Evolutionary conservation across 1,140 invertebrate species (phyloP).

Genomic region (Acromyrmex heyeri): DNA sequence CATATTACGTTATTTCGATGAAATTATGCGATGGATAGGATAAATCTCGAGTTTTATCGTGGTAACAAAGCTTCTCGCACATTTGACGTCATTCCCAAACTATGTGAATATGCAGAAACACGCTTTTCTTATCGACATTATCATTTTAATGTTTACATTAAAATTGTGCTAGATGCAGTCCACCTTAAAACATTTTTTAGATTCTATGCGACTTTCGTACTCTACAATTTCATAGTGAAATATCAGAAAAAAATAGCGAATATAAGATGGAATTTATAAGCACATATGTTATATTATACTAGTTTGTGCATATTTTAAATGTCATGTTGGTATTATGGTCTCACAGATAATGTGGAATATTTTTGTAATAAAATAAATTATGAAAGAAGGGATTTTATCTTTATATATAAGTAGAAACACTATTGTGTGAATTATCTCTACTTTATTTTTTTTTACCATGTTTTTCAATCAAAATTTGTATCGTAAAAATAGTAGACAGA

Average conservation of each 20-base stretch:
- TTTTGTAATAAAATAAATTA: not conserved
- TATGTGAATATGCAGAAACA: slow-evolving; percentile 1
- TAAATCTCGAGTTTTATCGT: not conserved
- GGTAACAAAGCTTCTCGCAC: not conserved
- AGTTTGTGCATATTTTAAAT: not conserved
- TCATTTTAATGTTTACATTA: slow-evolving; percentile 13
- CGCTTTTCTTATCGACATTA: slow-evolving; percentile 11
- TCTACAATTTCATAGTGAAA: too few relatives aligned
- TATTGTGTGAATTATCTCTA: not conserved
- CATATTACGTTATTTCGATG: not conserved
- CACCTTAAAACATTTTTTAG: not conserved
- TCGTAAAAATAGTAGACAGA: not conserved
- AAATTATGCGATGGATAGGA: not conserved
- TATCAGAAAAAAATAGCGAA: not conserved
- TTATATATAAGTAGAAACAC: too few relatives aligned
- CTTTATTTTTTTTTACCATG: not conserved
- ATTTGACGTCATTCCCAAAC: slow-evolving; percentile 3
- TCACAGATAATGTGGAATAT: not conserved
- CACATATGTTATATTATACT: not conserved
- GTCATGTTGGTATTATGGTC: not conserved
- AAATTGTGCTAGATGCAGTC: not conserved
- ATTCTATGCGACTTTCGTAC: not conserved
- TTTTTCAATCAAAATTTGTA: not conserved
- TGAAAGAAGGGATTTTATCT: not conserved
- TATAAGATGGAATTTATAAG: not conserved